Conservation (phyloP, 2,113 vertebrate genomes). For the Chroicocephalus ridibundus region DNA sequence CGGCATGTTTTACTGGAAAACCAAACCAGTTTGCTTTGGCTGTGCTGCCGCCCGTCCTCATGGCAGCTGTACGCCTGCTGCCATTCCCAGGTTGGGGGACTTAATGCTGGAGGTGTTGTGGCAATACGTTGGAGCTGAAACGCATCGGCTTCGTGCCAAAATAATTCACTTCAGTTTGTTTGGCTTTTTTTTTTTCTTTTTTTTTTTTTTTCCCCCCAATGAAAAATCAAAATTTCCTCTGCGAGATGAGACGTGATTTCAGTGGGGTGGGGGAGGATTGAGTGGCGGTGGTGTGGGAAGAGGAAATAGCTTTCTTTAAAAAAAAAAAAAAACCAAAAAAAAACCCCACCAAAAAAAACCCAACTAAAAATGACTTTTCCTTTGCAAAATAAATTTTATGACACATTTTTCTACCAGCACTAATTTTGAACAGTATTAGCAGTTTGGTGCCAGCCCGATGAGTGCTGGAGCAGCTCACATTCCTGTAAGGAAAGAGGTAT, state of each 20-base stretch:
- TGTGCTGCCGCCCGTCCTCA: neutral
- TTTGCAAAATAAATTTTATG: neutral
- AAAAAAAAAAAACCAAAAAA: neutral
- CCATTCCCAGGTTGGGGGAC: neutral
- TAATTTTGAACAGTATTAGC: neutral
- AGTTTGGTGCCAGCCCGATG: neutral
- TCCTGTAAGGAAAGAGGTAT: neutral
- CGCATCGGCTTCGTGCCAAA: neutral
- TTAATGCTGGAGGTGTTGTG: neutral
- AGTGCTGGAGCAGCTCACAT: neutral
- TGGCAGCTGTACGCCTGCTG: neutral
- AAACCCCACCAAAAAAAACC: neutral
- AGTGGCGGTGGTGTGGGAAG: neutral
- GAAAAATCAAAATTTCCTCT: conserved; percentile 29
- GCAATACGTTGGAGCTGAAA: neutral
- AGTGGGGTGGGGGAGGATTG: neutral
- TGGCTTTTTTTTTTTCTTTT: neutral
- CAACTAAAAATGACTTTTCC: neutral
- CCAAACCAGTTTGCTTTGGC: conserved; percentile 6
- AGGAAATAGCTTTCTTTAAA: neutral
- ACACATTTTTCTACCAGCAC: neutral
- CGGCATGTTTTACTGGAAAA: conserved; percentile 17
- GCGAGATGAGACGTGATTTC: neutral
- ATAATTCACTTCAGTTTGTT: neutral
- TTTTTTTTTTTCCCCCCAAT: neutral